Evolutionary conservation across 2,113 vertebrate species (phyloP).

Genomic region (Micronycteris hirsuta): DNA sequence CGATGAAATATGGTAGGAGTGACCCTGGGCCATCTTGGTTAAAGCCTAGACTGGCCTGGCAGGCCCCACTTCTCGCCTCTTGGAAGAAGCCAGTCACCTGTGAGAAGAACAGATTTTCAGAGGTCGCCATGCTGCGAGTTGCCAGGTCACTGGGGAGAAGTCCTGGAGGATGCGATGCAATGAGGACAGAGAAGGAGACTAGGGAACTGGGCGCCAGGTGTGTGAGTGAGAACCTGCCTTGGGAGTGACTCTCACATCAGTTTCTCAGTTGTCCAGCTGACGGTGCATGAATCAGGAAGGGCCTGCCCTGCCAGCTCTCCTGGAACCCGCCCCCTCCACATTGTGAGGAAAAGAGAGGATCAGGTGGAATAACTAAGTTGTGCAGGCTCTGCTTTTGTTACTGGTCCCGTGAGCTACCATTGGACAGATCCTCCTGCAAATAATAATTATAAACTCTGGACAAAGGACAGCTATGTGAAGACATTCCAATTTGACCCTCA

Average conservation of each 20-base stretch:
- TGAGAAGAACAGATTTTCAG: not conserved
- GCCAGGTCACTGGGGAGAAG: not conserved
- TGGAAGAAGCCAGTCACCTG: not conserved
- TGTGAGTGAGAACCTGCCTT: not conserved
- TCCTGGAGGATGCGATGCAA: not conserved
- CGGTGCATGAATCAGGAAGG: not conserved
- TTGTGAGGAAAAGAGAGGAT: not conserved
- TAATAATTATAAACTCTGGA: not conserved
- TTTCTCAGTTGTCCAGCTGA: not conserved
- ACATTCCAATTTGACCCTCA: not conserved
- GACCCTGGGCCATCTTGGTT: not conserved
- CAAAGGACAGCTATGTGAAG: not conserved
- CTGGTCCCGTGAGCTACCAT: not conserved
- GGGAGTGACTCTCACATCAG: not conserved
- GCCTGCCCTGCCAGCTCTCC: not conserved
- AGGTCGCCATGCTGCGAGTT: not conserved
- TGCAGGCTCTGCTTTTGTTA: not conserved
- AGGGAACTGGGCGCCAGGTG: rapidly evolving
- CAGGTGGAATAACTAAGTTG: rapidly evolving
- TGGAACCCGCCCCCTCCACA: not conserved
- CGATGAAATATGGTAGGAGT: not conserved
- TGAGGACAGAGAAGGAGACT: not conserved
- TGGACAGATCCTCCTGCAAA: not conserved
- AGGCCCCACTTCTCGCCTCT: not conserved
- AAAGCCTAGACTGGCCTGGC: no score